Evolutionary conservation across 2,113 vertebrate genomes (phyloP), one percentile per base, ranked within the genome.

Genomic region (Saguinus midas): DNA sequence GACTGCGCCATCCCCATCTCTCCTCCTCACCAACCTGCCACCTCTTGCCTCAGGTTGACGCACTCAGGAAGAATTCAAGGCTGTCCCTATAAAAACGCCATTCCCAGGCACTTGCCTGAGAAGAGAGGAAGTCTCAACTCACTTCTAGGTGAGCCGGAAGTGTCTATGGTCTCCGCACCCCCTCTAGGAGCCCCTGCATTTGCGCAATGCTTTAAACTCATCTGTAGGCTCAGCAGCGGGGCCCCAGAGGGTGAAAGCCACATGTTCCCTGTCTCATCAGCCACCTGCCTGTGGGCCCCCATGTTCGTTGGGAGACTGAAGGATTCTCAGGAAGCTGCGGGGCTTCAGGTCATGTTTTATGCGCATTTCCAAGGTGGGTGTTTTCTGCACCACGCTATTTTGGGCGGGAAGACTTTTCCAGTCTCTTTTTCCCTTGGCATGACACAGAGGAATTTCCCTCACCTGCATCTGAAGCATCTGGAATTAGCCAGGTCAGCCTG

Each of bases 221-320:
- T 9, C 90, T 25, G 5, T 23, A 2, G 1, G 18, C 17, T 57
- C 3, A 1, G n/a, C 6, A 29, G 52, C 16, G 45, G 78, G 58
- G 10, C 14, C 5, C 23, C 29, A 45, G 50, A 70, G 50, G 35
- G 29, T 1, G 0, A 32, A 70, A 29, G 61, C 82, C 32, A 6
- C 2, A 0, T 20, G 0, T 18, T 27, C 48, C 35, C 21, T 21
- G 10, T n/a, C 8, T 18, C n/a, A 43, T 12, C 29, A 37, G 72
- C n/a, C 12, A 29, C 12, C 8, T 5, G 37, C 66, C 0, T 6
- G 7, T 21, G 40, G 52, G 10, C 20, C 0, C 0, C 61, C 52
- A 4, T 0, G 10, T 4, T 32, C 25, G 13, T 7, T 2, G 35
- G 40, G 25, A 6, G 35, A 61, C 0, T 1, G 18, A 32, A 2